A percentile compares a stretch with the other conserved stretches of the same genome.
phyloP scores from a whole-genome alignment of 2,888 invertebrate species.

The Tinea trinotella region DNA sequence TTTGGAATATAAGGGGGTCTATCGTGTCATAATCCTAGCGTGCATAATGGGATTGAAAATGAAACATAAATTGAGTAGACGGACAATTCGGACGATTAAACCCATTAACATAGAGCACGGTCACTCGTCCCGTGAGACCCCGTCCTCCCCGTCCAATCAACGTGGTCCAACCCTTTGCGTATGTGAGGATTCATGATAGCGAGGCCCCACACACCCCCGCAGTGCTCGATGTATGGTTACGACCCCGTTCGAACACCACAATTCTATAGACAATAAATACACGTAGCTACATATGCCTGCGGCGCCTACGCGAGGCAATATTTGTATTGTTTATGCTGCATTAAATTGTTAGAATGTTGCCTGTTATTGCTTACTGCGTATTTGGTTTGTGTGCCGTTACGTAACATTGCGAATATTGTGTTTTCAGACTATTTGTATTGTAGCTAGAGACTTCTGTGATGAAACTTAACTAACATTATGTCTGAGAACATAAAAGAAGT shows the following conservation, averaged over 20 bases:
- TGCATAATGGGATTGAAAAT: slow-evolving; percentile 70
- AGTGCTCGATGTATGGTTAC: slow-evolving; percentile 64
- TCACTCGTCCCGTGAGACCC: slow-evolving; percentile 17
- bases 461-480: slow-evolving; percentile 3
- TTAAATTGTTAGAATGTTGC: slow-evolving; percentile 70
- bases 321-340: slow-evolving; percentile 68
- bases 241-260: slow-evolving; percentile 49
- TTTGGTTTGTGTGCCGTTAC: slow-evolving; percentile 58
- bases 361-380: slow-evolving; percentile 69
- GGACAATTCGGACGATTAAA: slow-evolving; percentile 65
- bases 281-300: slow-evolving; percentile 52
- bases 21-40: slow-evolving; percentile 53
- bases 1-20: slow-evolving; percentile 41
- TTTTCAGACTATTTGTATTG: slow-evolving; percentile 4
- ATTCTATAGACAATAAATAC: slow-evolving; percentile 70
- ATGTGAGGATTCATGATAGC: slow-evolving; percentile 65
- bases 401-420: slow-evolving; percentile 47
- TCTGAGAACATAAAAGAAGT: slow-evolving; percentile 7
- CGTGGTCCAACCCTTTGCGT: slow-evolving; percentile 50
- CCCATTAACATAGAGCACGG: slow-evolving; percentile 57
- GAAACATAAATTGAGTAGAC: slow-evolving; percentile 68
- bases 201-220: slow-evolving; percentile 56
- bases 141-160: slow-evolving; percentile 49
- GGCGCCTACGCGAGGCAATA: slow-evolving; percentile 49
- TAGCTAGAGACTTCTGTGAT: slow-evolving; percentile 1